These are phyloP conservation scores for Acropternis orthonyx DNA, from an alignment of 2,797 vertebrate species.

Conservation along the genomic window DNA sequence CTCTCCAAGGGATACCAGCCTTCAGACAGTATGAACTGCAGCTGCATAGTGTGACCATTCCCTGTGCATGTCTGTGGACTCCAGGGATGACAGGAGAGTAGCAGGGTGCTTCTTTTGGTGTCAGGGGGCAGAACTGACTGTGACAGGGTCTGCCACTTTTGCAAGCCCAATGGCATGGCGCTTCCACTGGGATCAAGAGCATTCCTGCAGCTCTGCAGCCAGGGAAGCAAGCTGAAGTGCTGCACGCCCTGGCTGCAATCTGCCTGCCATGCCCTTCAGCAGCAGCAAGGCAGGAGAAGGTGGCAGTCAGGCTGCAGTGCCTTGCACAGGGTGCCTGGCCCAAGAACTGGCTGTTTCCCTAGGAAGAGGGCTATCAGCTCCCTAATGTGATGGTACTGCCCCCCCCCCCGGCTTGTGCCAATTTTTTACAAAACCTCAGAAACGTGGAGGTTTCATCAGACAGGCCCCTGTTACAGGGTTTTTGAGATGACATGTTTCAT, in stretches of 20 bases:
- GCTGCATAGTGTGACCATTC: rapidly evolving
- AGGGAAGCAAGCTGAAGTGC: not conserved
- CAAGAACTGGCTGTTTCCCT: not conserved
- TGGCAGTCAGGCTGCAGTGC: not conserved
- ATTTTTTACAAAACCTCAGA: not conserved
- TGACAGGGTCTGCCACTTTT: not conserved
- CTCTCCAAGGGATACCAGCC: not conserved
- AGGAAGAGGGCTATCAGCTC: not conserved
- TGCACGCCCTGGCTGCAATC: not conserved
- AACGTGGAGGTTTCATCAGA: not conserved
- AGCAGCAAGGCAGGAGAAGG: not conserved
- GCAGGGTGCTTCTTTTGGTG: rapidly evolving
- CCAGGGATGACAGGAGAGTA: rapidly evolving
- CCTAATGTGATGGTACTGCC: too few relatives aligned
- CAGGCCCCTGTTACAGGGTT: not conserved
- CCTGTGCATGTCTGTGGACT: rapidly evolving
- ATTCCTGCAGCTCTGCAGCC: not conserved
- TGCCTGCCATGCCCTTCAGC: rapidly evolving
- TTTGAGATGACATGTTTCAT: not conserved
- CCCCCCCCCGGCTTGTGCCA: not conserved
- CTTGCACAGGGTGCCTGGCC: not conserved
- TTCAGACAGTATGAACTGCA: not conserved
- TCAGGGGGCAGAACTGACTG: not conserved
- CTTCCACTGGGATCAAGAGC: not conserved
- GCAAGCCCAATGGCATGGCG: too few relatives aligned